Conservation (phyloP, 2,888 invertebrate genomes). For the Rutpela maculata region DNA sequence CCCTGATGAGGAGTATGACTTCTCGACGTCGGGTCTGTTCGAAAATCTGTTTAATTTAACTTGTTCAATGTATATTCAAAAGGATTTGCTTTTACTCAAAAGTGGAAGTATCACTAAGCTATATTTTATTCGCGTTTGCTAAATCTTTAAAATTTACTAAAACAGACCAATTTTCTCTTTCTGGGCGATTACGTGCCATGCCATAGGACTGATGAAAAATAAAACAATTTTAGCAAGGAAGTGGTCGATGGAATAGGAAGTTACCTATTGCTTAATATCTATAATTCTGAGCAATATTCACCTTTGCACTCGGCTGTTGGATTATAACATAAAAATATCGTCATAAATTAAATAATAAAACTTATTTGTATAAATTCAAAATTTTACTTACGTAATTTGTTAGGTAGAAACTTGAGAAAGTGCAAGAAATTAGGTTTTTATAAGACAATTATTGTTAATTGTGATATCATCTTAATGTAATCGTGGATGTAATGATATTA, state of each 20-base stretch:
- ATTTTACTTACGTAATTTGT: neutral
- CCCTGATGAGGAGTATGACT: too few relatives aligned
- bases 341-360: slow-evolving; percentile 3
- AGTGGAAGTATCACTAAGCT: too few relatives aligned
- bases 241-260: neutral
- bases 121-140: too few relatives aligned
- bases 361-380: neutral
- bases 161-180: too few relatives aligned
- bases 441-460: slow-evolving; percentile 3
- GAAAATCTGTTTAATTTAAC: too few relatives aligned
- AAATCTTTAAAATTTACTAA: too few relatives aligned
- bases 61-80: too few relatives aligned
- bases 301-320: neutral
- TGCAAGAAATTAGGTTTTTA: neutral
- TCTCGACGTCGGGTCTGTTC: too few relatives aligned
- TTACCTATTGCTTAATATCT: neutral
- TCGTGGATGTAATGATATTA: neutral
- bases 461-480: slow-evolving; percentile 7
- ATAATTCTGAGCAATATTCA: neutral
- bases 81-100: too few relatives aligned
- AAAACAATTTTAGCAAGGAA: neutral
- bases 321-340: neutral
- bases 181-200: too few relatives aligned
- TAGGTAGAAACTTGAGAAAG: slow-evolving; percentile 7
- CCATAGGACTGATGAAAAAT: neutral